These are phyloP conservation scores for Hydriomena furcata DNA, from an alignment of 2,888 invertebrate genomes.

Conservation along the genomic window DNA sequence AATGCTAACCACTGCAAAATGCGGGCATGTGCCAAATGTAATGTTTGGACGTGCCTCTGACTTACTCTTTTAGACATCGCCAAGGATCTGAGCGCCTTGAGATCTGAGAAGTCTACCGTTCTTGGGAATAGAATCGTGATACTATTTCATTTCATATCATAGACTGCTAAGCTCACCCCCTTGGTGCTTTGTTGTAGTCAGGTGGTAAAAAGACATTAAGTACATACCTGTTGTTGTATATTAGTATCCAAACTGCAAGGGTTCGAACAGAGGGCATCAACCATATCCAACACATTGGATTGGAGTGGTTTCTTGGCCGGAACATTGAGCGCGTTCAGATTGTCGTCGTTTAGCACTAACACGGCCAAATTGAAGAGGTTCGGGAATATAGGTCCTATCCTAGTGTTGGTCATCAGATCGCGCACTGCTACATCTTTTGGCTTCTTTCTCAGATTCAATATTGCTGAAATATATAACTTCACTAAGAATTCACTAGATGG, in stretches of 20 bases:
- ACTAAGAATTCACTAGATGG: no score
- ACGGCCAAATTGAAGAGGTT: slow-evolving; percentile 85
- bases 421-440: slow-evolving; percentile 80
- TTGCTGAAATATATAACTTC: slow-evolving; percentile 54
- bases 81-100: no score
- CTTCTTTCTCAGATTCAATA: slow-evolving; percentile 79
- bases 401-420: slow-evolving; percentile 81
- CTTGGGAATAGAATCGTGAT: no score
- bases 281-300: slow-evolving; percentile 79
- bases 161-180: no score
- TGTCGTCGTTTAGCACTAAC: slow-evolving; percentile 83
- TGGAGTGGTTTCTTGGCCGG: slow-evolving; percentile 75
- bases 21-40: no score
- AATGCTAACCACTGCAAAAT: no score
- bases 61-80: no score
- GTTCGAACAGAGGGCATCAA: slow-evolving; percentile 83
- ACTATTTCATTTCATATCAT: no score
- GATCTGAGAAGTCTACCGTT: no score
- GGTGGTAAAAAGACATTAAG: no score
- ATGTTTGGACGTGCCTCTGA: no score
- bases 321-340: slow-evolving; percentile 73
- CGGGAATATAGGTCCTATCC: slow-evolving; percentile 84
- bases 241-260: slow-evolving; percentile 82
- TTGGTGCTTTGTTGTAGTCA: no score
- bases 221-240: slow-evolving; percentile 84